Evolutionary conservation across 2,888 invertebrate species (phyloP).

Genomic region (Noctua janthe): DNA sequence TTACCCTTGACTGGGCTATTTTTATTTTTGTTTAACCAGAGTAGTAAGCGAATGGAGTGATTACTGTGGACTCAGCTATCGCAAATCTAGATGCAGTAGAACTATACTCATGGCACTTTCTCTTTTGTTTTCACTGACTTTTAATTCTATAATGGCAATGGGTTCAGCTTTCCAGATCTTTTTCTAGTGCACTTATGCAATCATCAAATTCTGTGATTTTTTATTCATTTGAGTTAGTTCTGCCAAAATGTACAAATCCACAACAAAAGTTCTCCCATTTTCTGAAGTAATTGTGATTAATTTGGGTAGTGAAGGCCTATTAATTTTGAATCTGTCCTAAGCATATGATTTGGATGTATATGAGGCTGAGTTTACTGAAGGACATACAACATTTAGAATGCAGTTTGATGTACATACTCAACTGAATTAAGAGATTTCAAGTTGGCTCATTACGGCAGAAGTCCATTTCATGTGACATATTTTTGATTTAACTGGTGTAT

Average conservation of each 20-base stretch:
- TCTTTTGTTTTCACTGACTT: background rate
- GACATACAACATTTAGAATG: background rate
- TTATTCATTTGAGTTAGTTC: background rate
- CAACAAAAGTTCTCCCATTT: no score
- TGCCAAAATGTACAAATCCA: background rate
- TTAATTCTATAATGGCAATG: background rate
- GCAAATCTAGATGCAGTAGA: background rate
- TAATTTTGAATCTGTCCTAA: background rate
- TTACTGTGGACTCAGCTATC: background rate
- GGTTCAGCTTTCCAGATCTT: conserved; percentile 2
- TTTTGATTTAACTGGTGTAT: conserved; percentile 1
- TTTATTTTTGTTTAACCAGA: conserved; percentile 19
- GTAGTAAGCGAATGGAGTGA: conserved; percentile 27
- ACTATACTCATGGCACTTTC: background rate
- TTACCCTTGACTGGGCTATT: conserved; percentile 6
- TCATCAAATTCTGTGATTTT: background rate
- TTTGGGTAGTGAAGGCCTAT: background rate
- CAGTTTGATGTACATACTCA: background rate
- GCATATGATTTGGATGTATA: background rate
- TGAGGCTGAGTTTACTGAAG: background rate
- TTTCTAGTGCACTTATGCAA: background rate
- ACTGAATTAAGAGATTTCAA: background rate
- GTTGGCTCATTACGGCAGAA: background rate
- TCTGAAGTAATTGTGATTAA: background rate
- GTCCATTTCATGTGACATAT: background rate